Percentiles rank a stretch among this genome's conserved stretches.
Conservation (phyloP, 2,888 invertebrate species). For the Venusia cambrica region DNA sequence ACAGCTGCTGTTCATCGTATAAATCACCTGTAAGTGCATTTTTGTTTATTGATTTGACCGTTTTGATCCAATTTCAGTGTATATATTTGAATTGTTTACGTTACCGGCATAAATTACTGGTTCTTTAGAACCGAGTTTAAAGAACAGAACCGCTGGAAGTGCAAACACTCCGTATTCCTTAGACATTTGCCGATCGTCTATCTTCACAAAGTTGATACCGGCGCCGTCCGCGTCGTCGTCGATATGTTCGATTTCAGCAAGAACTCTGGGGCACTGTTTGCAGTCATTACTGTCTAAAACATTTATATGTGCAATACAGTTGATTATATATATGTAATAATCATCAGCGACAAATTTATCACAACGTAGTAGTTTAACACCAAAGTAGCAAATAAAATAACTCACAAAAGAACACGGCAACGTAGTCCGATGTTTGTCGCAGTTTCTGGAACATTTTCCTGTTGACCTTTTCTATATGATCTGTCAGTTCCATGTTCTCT, state of each 20-base stretch:
- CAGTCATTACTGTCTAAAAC: slow-evolving; percentile 96
- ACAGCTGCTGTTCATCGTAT: slow-evolving; percentile 91
- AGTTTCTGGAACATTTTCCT: slow-evolving; percentile 96
- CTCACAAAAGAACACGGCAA: slow-evolving; percentile 97
- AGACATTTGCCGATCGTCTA: slow-evolving; percentile 92
- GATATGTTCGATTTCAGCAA: slow-evolving; percentile 94
- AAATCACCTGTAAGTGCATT: slow-evolving; percentile 83
- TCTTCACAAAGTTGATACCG: slow-evolving; percentile 95
- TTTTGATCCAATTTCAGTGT: too few relatives aligned
- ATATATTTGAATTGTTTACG: slow-evolving; percentile 19
- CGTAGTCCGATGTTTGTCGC: slow-evolving; percentile 92
- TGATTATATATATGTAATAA: slow-evolving; percentile 42
- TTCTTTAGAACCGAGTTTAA: slow-evolving; percentile 92
- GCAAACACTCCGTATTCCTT: slow-evolving; percentile 95
- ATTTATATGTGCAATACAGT: slow-evolving; percentile 73
- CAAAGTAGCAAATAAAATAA: slow-evolving; percentile 38
- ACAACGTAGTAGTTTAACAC: background rate
- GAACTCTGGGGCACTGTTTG: slow-evolving; percentile 94
- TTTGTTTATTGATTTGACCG: slow-evolving; percentile 11
- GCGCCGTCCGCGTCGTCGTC: slow-evolving; percentile 95
- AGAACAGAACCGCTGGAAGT: slow-evolving; percentile 93
- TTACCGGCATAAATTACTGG: slow-evolving; percentile 94
- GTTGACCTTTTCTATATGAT: slow-evolving; percentile 95
- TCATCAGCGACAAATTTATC: slow-evolving; percentile 14
- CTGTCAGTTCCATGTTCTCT: slow-evolving; percentile 95